Base-by-base conservation (phyloP, 2,888 invertebrate genomes). In the Caenorhabditis sinica region DNA sequence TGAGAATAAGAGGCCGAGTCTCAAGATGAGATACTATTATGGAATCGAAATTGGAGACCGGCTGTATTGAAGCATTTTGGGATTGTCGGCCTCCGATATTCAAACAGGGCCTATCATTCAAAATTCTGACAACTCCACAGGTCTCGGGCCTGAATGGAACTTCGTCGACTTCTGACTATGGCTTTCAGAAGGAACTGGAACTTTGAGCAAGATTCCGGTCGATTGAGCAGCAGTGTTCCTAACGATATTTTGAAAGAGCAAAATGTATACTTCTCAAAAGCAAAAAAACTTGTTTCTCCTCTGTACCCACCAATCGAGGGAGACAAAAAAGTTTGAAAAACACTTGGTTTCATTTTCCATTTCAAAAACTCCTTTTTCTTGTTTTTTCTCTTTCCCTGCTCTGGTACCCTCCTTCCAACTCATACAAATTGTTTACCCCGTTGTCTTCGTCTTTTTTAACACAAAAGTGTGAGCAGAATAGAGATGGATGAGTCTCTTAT, bases 391-490 rank as follows among this genome's bases (percentile, higher is more conserved):
- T 23, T 53, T 69, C 51, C 23, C 51, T 51, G 45, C n/a, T 69
- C 53, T 20, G n/a, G 56, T 20, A 8, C 40, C 43, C 49, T 49
- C 20, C 20, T 4, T 49, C 5, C 49, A 20, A 20, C 49, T 49
- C 49, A 49, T 65, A 60, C 76, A 69, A 77, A 77, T 60, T 68
- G 66, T 77, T 69, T 77, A 43, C 61, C 69, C 65, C 40, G 28
- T 40, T 30, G 33, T 20, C 53, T 53, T 23, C n/a, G 9, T 45
- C 28, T 17, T 23, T 56, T 23, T 28, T 69, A 23, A 25, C 33
- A 69, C 36, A 40, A 69, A 69, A 69, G 69, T 69, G 69, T 69
- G 69, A 69, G 69, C 28, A 56, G 56, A 69, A 69, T 69, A 72
- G 58, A 61, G 72, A 72, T 61, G 49, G 49, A 72, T 72, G 63